Base-by-base conservation (phyloP, 2,797 vertebrate species). In the Notamacropus eugenii region DNA sequence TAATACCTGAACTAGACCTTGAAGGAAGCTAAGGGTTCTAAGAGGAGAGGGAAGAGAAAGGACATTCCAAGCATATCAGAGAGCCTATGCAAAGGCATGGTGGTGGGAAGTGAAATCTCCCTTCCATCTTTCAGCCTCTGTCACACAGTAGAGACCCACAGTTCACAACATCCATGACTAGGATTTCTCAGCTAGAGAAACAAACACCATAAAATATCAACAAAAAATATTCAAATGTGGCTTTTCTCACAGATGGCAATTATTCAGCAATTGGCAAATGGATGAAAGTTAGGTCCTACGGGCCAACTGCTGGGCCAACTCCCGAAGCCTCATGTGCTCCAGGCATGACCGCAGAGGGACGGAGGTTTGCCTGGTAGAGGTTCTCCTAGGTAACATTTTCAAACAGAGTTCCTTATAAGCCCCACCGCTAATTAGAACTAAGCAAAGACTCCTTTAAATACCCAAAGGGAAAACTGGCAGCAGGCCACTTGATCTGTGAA, bases 341-440 rank as follows among this genome's bases (percentile, higher is more conserved):
- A 94, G 93, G 90, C 56, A 74, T 57, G 92, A 87, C 62, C 90
- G 8, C 55, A 67, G 91, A 82, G 19, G 67, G n/a, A n/a, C 56
- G 95, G 91, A 55, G 52, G 34, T 93, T 96, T 95, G 59, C 29
- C 56, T 93, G n/a, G 2, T 57, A n/a, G 34, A 34, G 34, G 50
- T 93, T 96, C 92, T 55, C 93, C 19, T 87, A 58, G 62, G 59
- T 55, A 97, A 46, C n/a, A 46, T 82, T 82, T 82, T 82, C 67
- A 82, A 82, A 46, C 16, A 82, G 67, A 74, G 55, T 46, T 93
- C 13, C 12, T 59, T 82, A 0, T 93, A 92, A 87, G 67, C 96
- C 94, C 97, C 67, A n/a, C 27, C 92, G 92, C 46, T 96, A 55
- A 96, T 91, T 95, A 87, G 93, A 56, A 55, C 54, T 93, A 92